Evolutionary conservation across 2,113 vertebrate species (phyloP).

Genomic region (Malurus melanocephalus): DNA sequence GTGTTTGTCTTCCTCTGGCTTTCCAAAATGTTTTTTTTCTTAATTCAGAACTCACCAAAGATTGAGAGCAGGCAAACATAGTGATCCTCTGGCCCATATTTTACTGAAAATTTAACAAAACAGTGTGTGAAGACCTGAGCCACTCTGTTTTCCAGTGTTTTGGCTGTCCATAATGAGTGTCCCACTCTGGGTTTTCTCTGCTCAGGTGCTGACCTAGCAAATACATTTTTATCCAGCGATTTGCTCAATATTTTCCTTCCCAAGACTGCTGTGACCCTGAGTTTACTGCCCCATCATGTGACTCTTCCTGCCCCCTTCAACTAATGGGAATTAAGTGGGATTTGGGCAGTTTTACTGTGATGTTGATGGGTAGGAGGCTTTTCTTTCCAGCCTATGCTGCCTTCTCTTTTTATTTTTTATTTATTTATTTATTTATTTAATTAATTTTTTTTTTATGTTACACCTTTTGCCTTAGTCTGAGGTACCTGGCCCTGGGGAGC

Average conservation of each 20-base stretch:
- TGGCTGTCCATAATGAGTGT: neutral
- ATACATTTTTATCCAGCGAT: neutral
- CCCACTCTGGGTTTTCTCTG: neutral
- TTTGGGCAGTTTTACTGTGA: neutral
- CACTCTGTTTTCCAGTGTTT: neutral
- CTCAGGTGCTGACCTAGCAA: neutral
- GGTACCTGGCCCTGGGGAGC: neutral
- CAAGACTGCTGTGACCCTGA: neutral
- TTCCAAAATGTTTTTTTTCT: neutral
- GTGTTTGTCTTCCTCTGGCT: neutral
- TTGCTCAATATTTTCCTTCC: neutral
- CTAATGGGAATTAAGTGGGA: neutral
- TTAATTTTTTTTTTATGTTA: too few species aligned
- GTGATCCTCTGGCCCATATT: neutral
- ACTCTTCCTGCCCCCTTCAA: neutral
- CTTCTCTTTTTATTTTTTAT: neutral
- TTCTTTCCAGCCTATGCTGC: neutral
- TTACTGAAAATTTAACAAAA: neutral
- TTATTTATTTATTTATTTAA: too few species aligned
- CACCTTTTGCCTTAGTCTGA: neutral
- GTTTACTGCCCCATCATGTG: neutral
- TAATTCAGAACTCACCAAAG: neutral
- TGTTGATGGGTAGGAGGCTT: neutral
- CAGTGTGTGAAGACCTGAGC: neutral
- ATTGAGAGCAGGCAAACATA: neutral